Percentiles rank a stretch among this genome's conserved stretches.
These are phyloP conservation scores for Eremobia ochroleuca DNA, from an alignment of 2,888 invertebrate genomes.

Conservation along the genomic window DNA sequence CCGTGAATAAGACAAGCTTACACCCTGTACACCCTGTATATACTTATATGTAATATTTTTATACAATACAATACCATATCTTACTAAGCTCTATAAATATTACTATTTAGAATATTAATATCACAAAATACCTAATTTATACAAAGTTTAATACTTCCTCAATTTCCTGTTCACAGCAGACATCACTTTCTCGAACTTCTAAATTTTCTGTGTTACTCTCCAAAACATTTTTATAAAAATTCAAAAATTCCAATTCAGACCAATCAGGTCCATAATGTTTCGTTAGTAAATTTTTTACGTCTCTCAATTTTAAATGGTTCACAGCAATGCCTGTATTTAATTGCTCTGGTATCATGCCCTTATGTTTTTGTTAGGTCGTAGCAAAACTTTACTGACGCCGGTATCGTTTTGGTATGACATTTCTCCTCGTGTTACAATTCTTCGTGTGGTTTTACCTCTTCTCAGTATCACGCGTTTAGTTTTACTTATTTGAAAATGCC, in stretches of 20 bases:
- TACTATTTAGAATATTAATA: constrained; percentile 7
- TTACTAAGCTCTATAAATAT: constrained; percentile 12
- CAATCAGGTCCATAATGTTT: constrained; percentile 33
- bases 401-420: constrained; percentile 27
- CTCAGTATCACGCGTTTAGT: constrained; percentile 22
- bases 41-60: neutral
- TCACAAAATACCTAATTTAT: constrained; percentile 14
- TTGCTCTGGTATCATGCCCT: constrained; percentile 21
- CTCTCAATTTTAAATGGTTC: constrained; percentile 27
- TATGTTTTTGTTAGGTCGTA: constrained; percentile 15
- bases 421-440: constrained; percentile 6
- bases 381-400: constrained; percentile 19
- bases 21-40: neutral
- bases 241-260: constrained; percentile 18
- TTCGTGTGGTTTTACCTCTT: constrained; percentile 18
- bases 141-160: constrained; percentile 28
- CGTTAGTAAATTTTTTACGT: constrained; percentile 21
- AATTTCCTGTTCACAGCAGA: constrained; percentile 23
- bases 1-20: constrained; percentile 7
- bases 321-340: constrained; percentile 15
- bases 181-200: constrained; percentile 17
- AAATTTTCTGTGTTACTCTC: constrained; percentile 10
- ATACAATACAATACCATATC: neutral
- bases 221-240: constrained; percentile 28
- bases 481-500: constrained; percentile 43